Base-by-base conservation (phyloP, 2,113 vertebrate species). In the Leptobrachium ailaonicum region DNA sequence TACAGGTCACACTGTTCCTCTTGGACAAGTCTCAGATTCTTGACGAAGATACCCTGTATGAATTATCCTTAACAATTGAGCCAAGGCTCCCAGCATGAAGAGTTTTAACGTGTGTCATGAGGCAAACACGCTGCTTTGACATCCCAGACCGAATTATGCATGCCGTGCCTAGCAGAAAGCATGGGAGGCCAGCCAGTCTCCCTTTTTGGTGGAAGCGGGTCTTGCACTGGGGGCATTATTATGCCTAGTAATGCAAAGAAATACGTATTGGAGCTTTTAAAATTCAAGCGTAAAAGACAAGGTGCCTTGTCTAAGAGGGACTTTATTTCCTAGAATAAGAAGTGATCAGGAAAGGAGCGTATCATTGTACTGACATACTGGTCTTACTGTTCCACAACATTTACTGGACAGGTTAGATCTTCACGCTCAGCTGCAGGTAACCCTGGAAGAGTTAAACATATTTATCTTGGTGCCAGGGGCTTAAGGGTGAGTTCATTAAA, bases 41-140 rank as follows among this genome's bases (percentile, higher is more conserved):
- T 86, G 98, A 99, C 3, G 98, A 99, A 90, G 98, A 99, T 85
- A 97, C 96, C 0, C 90, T 99, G 47, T 99, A 99, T 73, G 97
- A 96, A 80, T 93, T 99, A 82, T 99, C 97, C 0, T 92, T 99
- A 80, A 98, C 96, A 90, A 96, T 98, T 7, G 98, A 99, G 88
- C 98, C 98, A 80, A 94, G 98, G 84, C 94, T 99, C 76, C 96
- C 97, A 0, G 97, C 98, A 88, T 99, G 97, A 98, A 67, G 71
- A 84, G 50, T 62, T 75, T 75, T 69, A 32, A 40, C 71, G 87
- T 80, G 84, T 76, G 72, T 82, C 80, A 78, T 84, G 60, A 75
- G 13, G 71, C 84, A 32, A 73, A 72, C 66, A 54, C 83, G 85
- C 82, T 58, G 14, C 76, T 84, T 83, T 83, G 85, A 66, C 56